Evolutionary conservation across 2,113 vertebrate genomes (phyloP).

Genomic region (Ophiodon elongatus): DNA sequence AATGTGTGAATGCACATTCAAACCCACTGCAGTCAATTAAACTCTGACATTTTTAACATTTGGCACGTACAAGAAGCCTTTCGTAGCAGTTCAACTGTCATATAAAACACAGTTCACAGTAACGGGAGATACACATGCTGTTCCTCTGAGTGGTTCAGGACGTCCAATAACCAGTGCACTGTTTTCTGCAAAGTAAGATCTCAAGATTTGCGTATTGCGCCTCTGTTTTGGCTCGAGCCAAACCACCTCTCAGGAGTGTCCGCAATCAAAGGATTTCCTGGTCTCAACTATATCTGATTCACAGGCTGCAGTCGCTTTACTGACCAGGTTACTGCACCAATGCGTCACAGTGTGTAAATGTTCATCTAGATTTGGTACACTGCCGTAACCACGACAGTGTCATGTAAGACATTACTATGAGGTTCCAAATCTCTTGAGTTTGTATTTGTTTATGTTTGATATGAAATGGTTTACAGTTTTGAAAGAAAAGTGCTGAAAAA

Average conservation of each 20-base stretch:
- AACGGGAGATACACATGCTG: not conserved
- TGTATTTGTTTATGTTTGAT: not conserved
- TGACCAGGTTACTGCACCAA: slow-evolving; percentile 1
- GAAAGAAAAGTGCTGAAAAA: not conserved
- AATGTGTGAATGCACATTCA: slow-evolving; percentile 42
- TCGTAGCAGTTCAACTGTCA: not conserved
- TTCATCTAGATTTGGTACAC: not conserved
- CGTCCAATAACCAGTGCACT: not conserved
- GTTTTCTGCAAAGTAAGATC: slow-evolving; percentile 32
- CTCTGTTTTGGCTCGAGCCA: slow-evolving; percentile 26
- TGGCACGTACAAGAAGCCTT: not conserved
- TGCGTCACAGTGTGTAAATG: not conserved
- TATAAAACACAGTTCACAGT: not conserved
- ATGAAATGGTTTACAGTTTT: not conserved
- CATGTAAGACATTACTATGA: not conserved
- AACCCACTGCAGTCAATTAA: slow-evolving; percentile 16
- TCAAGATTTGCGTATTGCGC: slow-evolving; percentile 13
- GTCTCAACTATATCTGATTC: slow-evolving; percentile 54
- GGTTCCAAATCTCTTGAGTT: not conserved
- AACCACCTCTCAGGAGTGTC: slow-evolving; percentile 60
- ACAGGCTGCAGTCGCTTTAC: slow-evolving; percentile 44
- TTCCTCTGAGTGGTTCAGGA: slow-evolving; percentile 1
- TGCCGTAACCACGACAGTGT: not conserved
- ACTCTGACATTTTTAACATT: slow-evolving; percentile 22
- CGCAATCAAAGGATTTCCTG: slow-evolving; percentile 70